Conservation (phyloP, 2,113 vertebrate species). For the Amblyornis subalaris region DNA sequence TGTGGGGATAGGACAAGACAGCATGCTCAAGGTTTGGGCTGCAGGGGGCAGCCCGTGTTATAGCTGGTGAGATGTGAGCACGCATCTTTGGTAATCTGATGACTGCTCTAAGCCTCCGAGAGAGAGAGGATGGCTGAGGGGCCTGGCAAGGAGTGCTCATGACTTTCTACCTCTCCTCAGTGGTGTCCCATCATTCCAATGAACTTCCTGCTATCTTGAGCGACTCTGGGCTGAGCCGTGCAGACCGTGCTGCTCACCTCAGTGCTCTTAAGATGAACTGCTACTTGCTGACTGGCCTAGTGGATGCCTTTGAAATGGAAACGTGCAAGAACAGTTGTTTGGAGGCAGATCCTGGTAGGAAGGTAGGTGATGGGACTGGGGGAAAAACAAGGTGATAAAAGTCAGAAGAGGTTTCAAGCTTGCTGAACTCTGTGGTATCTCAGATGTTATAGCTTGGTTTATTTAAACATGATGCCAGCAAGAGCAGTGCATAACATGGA, state of each 20-base stretch:
- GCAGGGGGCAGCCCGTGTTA: background rate
- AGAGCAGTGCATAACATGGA: background rate
- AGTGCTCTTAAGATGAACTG: conserved; percentile 94
- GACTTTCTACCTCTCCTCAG: conserved; percentile 60
- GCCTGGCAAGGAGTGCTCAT: background rate
- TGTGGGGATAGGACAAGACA: conserved; percentile 43
- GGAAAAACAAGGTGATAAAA: background rate
- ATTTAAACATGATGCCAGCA: background rate
- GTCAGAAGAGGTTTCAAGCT: background rate
- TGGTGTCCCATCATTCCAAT: conserved; percentile 79
- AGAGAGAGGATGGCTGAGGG: background rate
- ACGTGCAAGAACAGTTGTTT: conserved; percentile 69
- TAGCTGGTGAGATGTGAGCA: conserved; percentile 72
- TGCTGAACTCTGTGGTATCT: background rate
- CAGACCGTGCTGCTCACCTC: conserved; percentile 80
- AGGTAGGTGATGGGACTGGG: conserved; percentile 24
- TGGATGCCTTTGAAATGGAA: conserved; percentile 84
- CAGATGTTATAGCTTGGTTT: background rate
- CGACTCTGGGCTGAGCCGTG: conserved; percentile 60
- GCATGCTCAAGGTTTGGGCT: background rate
- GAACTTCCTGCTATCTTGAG: conserved; percentile 78
- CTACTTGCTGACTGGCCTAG: conserved; percentile 84
- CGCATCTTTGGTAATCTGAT: conserved; percentile 86
- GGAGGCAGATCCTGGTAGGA: conserved; percentile 72
- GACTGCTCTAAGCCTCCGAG: conserved; percentile 40